phyloP scores from a whole-genome alignment of 2,888 invertebrate species.

The Tipula vernalis region DNA sequence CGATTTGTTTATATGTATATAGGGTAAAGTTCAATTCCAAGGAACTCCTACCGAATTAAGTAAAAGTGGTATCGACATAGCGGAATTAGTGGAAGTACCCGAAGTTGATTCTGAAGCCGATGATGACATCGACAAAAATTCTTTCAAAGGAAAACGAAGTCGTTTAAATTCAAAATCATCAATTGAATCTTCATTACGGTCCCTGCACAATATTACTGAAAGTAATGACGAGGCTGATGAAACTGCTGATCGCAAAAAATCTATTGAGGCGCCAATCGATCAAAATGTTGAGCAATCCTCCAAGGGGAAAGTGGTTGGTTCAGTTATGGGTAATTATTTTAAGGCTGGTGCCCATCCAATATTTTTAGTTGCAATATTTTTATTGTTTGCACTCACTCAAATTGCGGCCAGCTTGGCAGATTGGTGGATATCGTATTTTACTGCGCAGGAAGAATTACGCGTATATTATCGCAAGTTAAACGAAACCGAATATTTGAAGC shows the following conservation, averaged over 20 bases:
- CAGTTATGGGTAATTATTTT: conserved; percentile 38
- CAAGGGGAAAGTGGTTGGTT: conserved; percentile 35
- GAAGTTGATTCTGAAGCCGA: conserved; percentile 29
- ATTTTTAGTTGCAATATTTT: conserved; percentile 33
- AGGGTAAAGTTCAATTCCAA: conserved; percentile 38
- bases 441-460: conserved; percentile 23
- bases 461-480: conserved; percentile 11
- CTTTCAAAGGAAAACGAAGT: conserved; percentile 5
- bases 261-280: conserved; percentile 18
- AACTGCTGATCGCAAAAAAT: conserved; percentile 22
- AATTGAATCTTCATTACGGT: conserved; percentile 13
- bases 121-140: conserved; percentile 16
- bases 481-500: not conserved
- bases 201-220: conserved; percentile 10
- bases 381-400: conserved; percentile 44
- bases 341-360: conserved; percentile 40
- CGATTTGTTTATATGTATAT: not conserved
- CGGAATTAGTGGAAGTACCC: conserved; percentile 33
- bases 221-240: conserved; percentile 24
- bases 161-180: conserved; percentile 15
- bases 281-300: conserved; percentile 31
- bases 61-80: conserved; percentile 38
- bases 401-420: conserved; percentile 49
- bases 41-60: conserved; percentile 37
- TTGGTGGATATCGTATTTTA: conserved; percentile 54